Conservation (phyloP, 2,797 vertebrate genomes). For the Gymnothorax reevesii region DNA sequence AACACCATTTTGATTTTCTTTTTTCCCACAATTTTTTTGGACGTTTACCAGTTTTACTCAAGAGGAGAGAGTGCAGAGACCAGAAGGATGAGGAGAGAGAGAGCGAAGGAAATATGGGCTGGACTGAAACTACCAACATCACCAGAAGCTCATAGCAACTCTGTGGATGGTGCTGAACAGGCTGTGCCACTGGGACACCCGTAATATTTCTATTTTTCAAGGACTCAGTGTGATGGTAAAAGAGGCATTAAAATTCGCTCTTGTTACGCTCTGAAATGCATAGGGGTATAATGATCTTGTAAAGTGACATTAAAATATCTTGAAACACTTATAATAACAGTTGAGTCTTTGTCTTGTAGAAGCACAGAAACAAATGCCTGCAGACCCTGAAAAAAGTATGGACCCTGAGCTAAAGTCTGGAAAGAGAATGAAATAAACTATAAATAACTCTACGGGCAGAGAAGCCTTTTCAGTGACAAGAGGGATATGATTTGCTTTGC, state of each 20-base stretch:
- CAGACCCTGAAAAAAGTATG: neutral
- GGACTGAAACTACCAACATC: too few relatives aligned
- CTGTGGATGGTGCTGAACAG: too few relatives aligned
- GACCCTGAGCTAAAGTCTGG: neutral
- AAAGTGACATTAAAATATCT: neutral
- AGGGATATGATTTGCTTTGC: neutral
- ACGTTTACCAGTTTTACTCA: too few relatives aligned
- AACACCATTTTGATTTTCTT: neutral
- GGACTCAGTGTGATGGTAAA: neutral
- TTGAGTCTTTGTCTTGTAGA: neutral
- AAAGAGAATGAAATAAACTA: neutral
- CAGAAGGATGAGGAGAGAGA: too few relatives aligned
- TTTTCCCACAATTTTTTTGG: neutral
- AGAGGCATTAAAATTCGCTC: neutral
- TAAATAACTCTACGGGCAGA: neutral
- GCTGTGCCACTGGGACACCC: too few relatives aligned
- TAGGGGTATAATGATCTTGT: neutral
- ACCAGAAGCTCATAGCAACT: too few relatives aligned
- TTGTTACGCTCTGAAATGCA: neutral
- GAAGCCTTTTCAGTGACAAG: neutral
- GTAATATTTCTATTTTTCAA: too few relatives aligned
- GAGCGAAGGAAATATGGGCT: too few relatives aligned
- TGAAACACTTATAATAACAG: neutral
- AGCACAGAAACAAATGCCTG: neutral
- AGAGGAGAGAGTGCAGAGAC: too few relatives aligned